These are phyloP conservation scores for Argyresthia albistria DNA, from an alignment of 2,888 invertebrate genomes.

Conservation along the genomic window DNA sequence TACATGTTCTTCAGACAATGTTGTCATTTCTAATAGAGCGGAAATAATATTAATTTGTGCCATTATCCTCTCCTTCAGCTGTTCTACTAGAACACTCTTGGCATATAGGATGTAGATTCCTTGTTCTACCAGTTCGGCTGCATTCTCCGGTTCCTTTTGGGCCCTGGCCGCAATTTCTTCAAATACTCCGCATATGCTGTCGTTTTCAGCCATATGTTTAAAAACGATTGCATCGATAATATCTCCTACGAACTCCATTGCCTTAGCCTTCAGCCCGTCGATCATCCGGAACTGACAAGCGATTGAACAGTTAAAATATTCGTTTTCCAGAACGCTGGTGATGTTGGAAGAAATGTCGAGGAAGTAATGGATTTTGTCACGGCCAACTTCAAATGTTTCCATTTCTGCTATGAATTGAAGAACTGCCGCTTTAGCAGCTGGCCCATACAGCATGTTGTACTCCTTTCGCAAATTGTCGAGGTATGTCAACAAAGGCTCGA, in stretches of 20 bases:
- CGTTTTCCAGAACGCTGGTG: conserved; percentile 74
- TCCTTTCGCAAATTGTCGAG: conserved; percentile 60
- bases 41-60: conserved; percentile 77
- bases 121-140: conserved; percentile 86
- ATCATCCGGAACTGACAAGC: conserved; percentile 77
- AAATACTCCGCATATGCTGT: conserved; percentile 80
- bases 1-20: conserved; percentile 82
- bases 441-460: conserved; percentile 72
- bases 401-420: conserved; percentile 58
- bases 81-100: conserved; percentile 78
- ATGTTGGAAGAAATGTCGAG: conserved; percentile 73
- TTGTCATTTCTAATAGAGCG: conserved; percentile 82
- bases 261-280: conserved; percentile 70
- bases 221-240: conserved; percentile 76
- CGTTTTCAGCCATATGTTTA: conserved; percentile 76
- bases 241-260: conserved; percentile 70
- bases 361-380: conserved; percentile 74
- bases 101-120: conserved; percentile 87
- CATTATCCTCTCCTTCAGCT: conserved; percentile 79
- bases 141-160: conserved; percentile 80
- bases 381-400: conserved; percentile 72
- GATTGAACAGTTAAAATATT: conserved; percentile 77
- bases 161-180: conserved; percentile 79
- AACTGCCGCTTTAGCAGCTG: conserved; percentile 54
- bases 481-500: conserved; percentile 70